Conservation (phyloP, 2,797 vertebrate genomes). For the Merluccius polli region DNA sequence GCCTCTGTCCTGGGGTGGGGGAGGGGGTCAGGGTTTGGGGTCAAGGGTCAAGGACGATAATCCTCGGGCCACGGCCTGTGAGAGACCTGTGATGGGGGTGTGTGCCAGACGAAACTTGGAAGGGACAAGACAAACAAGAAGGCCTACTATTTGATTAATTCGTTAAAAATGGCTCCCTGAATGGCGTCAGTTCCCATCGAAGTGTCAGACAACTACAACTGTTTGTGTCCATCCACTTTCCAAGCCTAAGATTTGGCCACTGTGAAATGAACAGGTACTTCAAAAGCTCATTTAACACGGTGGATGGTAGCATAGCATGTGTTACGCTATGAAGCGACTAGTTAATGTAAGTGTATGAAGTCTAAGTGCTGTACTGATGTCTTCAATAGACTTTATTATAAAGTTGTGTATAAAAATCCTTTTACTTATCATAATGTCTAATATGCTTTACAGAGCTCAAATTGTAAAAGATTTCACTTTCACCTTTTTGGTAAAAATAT, state of each 20-base stretch:
- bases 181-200: neutral
- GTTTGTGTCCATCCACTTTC: conserved; percentile 4
- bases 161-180: neutral
- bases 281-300: neutral
- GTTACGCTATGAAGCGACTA: neutral
- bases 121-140: conserved; percentile 2
- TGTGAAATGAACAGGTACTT: conserved; percentile 33
- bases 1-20: conserved; percentile 60
- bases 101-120: conserved; percentile 14
- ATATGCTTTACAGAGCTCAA: neutral
- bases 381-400: neutral
- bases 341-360: conserved; percentile 11
- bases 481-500: neutral
- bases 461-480: neutral
- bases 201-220: neutral
- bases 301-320: neutral
- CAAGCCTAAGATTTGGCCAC: conserved; percentile 48
- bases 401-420: neutral
- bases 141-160: neutral
- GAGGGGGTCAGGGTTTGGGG: conserved; percentile 27
- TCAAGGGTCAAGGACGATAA: conserved; percentile 16
- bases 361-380: conserved; percentile 23
- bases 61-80: conserved; percentile 11
- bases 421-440: neutral
- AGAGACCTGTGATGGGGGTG: conserved; percentile 24